Evolutionary conservation across 2,797 vertebrate species (phyloP).

Genomic region (Schizopygopsis malacanthus): DNA sequence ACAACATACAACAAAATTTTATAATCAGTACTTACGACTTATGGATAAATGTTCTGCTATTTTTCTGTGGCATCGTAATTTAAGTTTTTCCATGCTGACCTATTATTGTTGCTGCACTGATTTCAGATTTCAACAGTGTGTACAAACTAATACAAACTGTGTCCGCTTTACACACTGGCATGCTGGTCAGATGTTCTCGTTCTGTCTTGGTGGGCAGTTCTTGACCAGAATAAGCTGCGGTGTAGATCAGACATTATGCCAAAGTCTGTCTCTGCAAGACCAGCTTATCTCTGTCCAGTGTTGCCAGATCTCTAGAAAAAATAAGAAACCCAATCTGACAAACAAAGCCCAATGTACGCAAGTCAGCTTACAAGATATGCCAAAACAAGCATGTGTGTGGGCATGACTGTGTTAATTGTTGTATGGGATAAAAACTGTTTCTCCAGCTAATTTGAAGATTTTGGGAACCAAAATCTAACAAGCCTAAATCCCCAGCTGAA

Average conservation of each 20-base stretch:
- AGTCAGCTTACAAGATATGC: not conserved
- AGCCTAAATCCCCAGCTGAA: not conserved
- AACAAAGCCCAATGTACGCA: not conserved
- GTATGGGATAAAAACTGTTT: not conserved
- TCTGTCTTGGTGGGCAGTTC: constrained; percentile 2
- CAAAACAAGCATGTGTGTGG: not conserved
- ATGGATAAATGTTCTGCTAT: not conserved
- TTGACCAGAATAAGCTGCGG: not conserved
- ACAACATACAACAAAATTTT: no score
- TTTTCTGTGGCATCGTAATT: not conserved
- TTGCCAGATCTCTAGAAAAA: constrained; percentile 1
- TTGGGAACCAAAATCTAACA: not conserved
- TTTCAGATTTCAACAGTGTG: not conserved
- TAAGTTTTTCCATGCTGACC: not conserved
- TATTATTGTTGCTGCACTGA: not conserved
- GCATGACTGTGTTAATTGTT: not conserved
- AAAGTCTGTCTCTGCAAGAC: constrained; percentile 10
- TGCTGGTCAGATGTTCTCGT: not conserved
- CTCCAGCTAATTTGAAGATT: not conserved
- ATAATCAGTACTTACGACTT: not conserved
- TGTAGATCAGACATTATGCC: not conserved
- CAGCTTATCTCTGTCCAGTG: not conserved
- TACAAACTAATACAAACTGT: not conserved
- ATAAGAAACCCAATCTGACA: not conserved
- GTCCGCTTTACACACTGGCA: not conserved